A percentile compares a stretch with the other conserved stretches of the same genome.
Conservation (phyloP, 2,888 invertebrate species). For the Eurytoma adleriae region DNA sequence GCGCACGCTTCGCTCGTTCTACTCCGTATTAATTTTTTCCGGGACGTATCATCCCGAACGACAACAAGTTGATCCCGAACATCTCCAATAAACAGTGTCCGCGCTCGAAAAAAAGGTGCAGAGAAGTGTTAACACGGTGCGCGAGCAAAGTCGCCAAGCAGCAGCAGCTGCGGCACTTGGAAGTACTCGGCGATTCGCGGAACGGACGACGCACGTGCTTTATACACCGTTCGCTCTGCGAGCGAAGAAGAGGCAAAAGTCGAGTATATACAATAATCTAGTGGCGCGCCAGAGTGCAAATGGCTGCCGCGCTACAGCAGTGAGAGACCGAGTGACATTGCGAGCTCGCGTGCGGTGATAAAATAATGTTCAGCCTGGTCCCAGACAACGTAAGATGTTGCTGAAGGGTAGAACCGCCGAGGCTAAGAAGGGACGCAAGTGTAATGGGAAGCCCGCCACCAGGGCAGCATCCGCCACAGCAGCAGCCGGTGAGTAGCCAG, state of each 20-base stretch:
- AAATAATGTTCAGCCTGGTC: slow-evolving; percentile 71
- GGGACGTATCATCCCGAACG: not conserved
- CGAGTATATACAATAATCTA: slow-evolving; percentile 3
- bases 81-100: too few relatives aligned
- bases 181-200: too few relatives aligned
- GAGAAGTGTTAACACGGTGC: too few relatives aligned
- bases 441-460: slow-evolving; percentile 38
- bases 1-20: slow-evolving; percentile 1
- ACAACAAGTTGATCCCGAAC: too few relatives aligned
- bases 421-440: slow-evolving; percentile 45
- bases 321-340: not conserved
- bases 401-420: slow-evolving; percentile 65
- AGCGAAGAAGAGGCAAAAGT: slow-evolving; percentile 1
- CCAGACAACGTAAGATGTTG: slow-evolving; percentile 69
- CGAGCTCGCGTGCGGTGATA: slow-evolving; percentile 57
- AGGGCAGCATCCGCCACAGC: slow-evolving; percentile 16
- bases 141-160: too few relatives aligned
- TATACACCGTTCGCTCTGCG: too few relatives aligned
- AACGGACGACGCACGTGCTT: too few relatives aligned
- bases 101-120: too few relatives aligned
- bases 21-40: slow-evolving; percentile 40
- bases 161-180: too few relatives aligned
- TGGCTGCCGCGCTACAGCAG: slow-evolving; percentile 66
- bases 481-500: slow-evolving; percentile 43
- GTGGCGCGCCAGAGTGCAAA: slow-evolving; percentile 62